Evolutionary conservation across 1,140 invertebrate species (phyloP), one percentile per base, ranked within the genome.

Genomic region (Heliconius melpomene): DNA sequence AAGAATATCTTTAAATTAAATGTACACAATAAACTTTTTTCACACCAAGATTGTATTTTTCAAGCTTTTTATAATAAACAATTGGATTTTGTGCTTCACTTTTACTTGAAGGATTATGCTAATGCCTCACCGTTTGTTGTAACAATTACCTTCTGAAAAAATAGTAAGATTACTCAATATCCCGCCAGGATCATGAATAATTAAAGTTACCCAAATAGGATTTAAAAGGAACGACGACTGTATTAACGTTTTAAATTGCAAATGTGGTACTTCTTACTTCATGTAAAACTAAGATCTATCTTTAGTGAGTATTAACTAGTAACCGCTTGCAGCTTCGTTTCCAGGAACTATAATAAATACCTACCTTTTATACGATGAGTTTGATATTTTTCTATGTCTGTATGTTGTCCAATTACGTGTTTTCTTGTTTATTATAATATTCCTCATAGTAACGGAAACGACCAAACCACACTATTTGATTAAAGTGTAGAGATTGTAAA

Each of bases 211-310:
- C 23, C 60, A 66, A 66, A 66, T 66, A 66, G 9, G 60, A 66
- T 66, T 66, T 29, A 11, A 66, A 60, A 29, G 60, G 60, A 3
- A 13, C 11, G 23, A 66, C 11, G 26, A 66, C 60, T 66, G 60
- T 66, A 29, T 26, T n/a, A 29, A 13, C 26, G 60, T 29, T 66
- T 66, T 66, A 66, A 66, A 66, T 66, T 66, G 60, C 60, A 26
- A 66, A 66, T 66, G 60, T 66, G 23, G 26, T 11, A 66, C 57
- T 60, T 60, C 57, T 29, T 66, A 66, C 57, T 60, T 60, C 57
- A 66, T 66, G 60, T 29, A n/a, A 26, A 66, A 66, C 60, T 29
- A 66, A n/a, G 1, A 66, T 29, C n/a, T 66, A 66, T 16, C 60
- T 29, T 66, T 66, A 13, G 13, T 26, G 26, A 29, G 26, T 5